Percentiles rank a stretch among this genome's conserved stretches.
These are phyloP conservation scores for Gobio gobio DNA, from an alignment of 2,113 vertebrate genomes.

Conservation along the genomic window DNA sequence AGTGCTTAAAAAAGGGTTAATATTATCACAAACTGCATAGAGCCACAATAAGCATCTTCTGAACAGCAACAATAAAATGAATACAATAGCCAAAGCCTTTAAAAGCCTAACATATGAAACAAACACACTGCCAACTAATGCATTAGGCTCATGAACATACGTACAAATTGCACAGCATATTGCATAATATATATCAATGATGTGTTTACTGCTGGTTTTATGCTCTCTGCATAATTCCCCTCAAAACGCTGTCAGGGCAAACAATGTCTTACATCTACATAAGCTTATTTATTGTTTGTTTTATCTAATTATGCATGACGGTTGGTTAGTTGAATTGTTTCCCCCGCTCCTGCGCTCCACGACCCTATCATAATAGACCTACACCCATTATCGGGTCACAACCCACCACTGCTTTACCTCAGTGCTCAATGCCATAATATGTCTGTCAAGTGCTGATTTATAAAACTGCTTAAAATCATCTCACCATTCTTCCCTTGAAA, in stretches of 20 bases:
- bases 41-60: neutral
- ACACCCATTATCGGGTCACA: constrained; percentile 4
- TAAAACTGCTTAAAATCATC: constrained; percentile 9
- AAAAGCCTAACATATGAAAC: neutral
- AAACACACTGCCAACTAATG: neutral
- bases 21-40: neutral
- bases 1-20: neutral
- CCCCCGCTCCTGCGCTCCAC: neutral
- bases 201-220: neutral
- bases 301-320: neutral
- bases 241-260: neutral
- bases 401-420: constrained; percentile 3
- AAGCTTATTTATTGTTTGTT: neutral
- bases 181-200: neutral
- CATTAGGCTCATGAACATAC: neutral
- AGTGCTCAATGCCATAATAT: neutral
- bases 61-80: neutral
- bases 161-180: neutral
- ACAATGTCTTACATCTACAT: neutral
- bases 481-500: neutral
- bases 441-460: constrained; percentile 15
- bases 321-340: neutral
- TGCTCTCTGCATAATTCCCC: neutral
- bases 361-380: neutral
- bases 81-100: neutral